These are phyloP conservation scores for Cossypha dichroa DNA, from an alignment of 2,797 vertebrate genomes.

Conservation along the genomic window DNA sequence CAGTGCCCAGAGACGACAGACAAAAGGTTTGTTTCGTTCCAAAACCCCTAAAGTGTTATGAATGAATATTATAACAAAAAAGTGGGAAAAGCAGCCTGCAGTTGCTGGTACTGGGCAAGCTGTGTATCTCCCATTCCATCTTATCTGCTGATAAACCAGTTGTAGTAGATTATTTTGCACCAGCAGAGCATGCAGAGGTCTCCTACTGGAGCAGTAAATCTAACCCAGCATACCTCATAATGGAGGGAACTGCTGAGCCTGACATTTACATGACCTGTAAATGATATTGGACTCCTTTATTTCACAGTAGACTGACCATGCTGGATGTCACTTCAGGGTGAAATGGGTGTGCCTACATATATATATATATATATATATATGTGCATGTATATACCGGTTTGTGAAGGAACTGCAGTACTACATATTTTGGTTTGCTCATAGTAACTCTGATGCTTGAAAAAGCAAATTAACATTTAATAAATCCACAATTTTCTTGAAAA, in stretches of 20 bases:
- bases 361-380: no score
- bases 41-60: not conserved
- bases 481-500: not conserved
- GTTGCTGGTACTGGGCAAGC: not conserved
- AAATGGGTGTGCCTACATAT: not conserved
- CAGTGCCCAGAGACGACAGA: not conserved
- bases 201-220: conserved; percentile 22
- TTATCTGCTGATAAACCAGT: not conserved
- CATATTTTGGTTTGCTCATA: not conserved
- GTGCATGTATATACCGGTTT: not conserved
- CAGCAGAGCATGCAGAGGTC: not conserved
- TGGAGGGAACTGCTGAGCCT: conserved; percentile 12
- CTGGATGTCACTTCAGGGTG: conserved; percentile 4
- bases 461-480: not conserved
- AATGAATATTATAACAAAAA: not conserved
- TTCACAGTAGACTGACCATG: conserved; percentile 41
- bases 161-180: not conserved
- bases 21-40: not conserved
- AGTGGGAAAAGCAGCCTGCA: not conserved
- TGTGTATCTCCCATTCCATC: not conserved
- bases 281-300: conserved; percentile 13
- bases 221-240: not conserved
- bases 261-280: conserved; percentile 31
- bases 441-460: not conserved
- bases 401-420: not conserved